Conservation (phyloP, 1,140 invertebrate genomes). For the Aphelinus certus region DNA sequence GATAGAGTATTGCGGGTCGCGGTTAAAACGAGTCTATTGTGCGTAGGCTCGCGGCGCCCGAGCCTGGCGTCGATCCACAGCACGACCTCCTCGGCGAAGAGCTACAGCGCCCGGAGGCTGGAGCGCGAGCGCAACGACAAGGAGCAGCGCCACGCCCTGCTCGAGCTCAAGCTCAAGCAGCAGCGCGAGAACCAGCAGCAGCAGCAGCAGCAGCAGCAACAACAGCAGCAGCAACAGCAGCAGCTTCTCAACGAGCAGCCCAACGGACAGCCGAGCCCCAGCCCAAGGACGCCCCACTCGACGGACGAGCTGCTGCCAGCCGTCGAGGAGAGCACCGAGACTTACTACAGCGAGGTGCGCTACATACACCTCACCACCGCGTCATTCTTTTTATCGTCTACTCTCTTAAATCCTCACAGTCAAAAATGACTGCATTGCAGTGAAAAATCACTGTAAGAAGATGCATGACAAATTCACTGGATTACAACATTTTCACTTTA, state of each 20-base stretch:
- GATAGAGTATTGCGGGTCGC: too few relatives aligned
- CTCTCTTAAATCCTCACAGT: too few relatives aligned
- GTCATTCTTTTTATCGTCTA: not conserved
- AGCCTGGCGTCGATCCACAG: conserved; percentile 84
- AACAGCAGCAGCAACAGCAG: conserved; percentile 44
- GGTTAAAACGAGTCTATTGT: too few relatives aligned
- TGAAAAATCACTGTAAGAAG: too few relatives aligned
- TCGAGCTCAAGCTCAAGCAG: conserved; percentile 74
- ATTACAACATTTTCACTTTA: too few relatives aligned
- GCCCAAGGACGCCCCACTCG: conserved; percentile 78
- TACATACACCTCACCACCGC: too few relatives aligned
- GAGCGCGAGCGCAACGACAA: conserved; percentile 82
- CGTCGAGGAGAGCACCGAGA: conserved; percentile 78
- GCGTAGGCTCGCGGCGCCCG: conserved; percentile 80
- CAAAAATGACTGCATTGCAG: too few relatives aligned
- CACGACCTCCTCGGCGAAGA: conserved; percentile 79
- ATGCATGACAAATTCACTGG: too few relatives aligned
- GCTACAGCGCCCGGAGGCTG: conserved; percentile 79
- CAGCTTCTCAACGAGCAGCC: conserved; percentile 60
- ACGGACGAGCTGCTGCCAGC: conserved; percentile 80
- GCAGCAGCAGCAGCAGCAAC: conserved; percentile 53
- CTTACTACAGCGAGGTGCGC: conserved; percentile 59
- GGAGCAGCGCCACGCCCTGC: conserved; percentile 77
- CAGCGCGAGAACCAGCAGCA: conserved; percentile 51
- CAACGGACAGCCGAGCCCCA: conserved; percentile 70